Evolutionary conservation across 92 coral and sea anemone genomes (phyloP), one percentile per base, ranked within the genome.

Genomic region (Palythoa grandiflora): DNA sequence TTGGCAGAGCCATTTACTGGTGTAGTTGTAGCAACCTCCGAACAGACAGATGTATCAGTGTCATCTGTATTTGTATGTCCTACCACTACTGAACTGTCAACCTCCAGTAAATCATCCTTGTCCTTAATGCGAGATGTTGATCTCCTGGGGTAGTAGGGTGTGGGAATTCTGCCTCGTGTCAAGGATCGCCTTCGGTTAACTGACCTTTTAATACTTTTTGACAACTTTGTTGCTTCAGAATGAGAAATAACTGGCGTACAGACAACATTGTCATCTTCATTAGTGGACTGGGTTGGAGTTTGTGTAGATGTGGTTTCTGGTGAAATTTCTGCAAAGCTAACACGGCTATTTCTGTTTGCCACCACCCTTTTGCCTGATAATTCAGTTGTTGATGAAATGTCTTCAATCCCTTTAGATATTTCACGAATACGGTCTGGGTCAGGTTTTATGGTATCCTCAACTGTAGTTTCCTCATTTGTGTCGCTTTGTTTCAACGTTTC

Each of bases 101-200:
- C 55, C 20, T 87, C 86, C 75, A 20, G 44, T 53, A 81, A 1
- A 12, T 50, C 39, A 5, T 66, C 78, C n/a, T 68, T 81, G 44
- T 65, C 55, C 57, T 44, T 59, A 75, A 77, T 61, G 59, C 89
- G 74, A 20, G 83, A 74, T 17, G 72, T 20, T 35, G 83, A 55
- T 51, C 44, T 76, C 6, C 73, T 71, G 1, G 85, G 73, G 71
- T 87, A 83, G 38, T 87, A 87, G 2, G 90, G 90, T 10, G 90
- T 87, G n/a, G 50, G 84, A 20, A 87, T 77, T 57, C 86, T 57
- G 55, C 75, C 38, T 36, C 84, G 83, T 35, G 74, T 81, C 37
- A 79, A 77, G 5, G 90, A 87, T 38, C 86, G 87, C 76, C 86
- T 65, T 66, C 86, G 75, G 52, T 60, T 60, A 20, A 87, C 71